These are phyloP conservation scores for Tauraco erythrolophus DNA, from an alignment of 2,113 vertebrate species.

Conservation along the genomic window DNA sequence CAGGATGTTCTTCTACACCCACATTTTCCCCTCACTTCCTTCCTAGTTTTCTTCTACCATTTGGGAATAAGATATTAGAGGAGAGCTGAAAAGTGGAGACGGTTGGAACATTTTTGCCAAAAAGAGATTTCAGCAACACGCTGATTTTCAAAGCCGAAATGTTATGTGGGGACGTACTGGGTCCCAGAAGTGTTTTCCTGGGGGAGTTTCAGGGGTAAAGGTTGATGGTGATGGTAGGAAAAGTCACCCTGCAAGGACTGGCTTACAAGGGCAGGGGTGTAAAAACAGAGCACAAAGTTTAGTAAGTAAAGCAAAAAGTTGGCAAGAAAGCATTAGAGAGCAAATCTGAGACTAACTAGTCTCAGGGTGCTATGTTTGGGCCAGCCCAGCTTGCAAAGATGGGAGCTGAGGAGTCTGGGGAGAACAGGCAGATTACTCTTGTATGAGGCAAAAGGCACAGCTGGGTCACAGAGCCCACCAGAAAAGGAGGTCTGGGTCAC, in stretches of 20 bases:
- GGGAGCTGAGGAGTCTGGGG: background rate
- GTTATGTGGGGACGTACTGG: background rate
- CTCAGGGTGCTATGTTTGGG: background rate
- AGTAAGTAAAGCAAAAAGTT: background rate
- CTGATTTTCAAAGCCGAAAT: background rate
- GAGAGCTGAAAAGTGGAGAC: background rate
- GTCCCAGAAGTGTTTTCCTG: background rate
- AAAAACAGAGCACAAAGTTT: background rate
- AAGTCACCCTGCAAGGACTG: background rate
- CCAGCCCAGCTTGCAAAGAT: background rate
- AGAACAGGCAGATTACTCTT: background rate
- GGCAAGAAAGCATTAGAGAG: background rate
- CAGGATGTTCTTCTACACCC: conserved; percentile 68
- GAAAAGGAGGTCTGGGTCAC: background rate
- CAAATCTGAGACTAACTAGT: background rate
- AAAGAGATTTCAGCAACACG: conserved; percentile 3
- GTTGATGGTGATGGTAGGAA: background rate
- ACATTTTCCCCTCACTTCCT: conserved; percentile 57
- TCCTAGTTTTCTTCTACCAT: conserved; percentile 10
- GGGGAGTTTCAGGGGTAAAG: background rate
- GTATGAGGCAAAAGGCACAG: background rate
- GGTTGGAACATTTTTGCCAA: background rate
- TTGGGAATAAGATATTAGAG: conserved; percentile 53
- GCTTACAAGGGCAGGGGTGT: background rate
- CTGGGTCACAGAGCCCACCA: background rate